Evolutionary conservation across 2,888 invertebrate species (phyloP).

Genomic region (Hedya salicella): DNA sequence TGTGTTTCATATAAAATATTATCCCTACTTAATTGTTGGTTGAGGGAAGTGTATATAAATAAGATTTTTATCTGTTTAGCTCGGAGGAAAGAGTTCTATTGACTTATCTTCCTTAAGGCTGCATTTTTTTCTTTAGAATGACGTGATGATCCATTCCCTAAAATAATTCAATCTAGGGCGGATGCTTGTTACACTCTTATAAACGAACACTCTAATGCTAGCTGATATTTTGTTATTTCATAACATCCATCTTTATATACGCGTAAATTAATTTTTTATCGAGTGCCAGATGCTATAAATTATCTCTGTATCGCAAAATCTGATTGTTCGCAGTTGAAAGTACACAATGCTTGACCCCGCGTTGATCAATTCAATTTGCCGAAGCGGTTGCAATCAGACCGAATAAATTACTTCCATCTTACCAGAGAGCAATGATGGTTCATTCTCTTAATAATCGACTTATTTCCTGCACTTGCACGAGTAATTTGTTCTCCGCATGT

Average conservation of each 20-base stretch:
- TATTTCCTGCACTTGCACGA: conserved; percentile 31
- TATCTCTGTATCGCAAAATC: conserved; percentile 42
- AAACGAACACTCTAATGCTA: background rate
- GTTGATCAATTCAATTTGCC: conserved; percentile 62
- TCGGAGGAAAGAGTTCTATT: no score
- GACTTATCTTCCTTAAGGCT: no score
- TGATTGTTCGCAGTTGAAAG: conserved; percentile 48
- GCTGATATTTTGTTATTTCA: conserved; percentile 6
- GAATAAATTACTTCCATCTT: conserved; percentile 53
- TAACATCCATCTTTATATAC: conserved; percentile 10
- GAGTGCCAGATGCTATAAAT: conserved; percentile 32
- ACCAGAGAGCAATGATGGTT: conserved; percentile 35
- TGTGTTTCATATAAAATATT: no score
- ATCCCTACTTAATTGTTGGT: no score
- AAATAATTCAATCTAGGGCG: no score
- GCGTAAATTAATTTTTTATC: conserved; percentile 29
- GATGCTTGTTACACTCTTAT: background rate
- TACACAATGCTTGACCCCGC: conserved; percentile 54
- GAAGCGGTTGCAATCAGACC: conserved; percentile 50
- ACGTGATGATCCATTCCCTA: no score
- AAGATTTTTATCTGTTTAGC: no score
- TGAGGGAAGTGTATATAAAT: no score
- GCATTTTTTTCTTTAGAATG: no score
- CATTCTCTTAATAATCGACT: conserved; percentile 40
- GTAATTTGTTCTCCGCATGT: conserved; percentile 7